phyloP scores from a whole-genome alignment of 1,140 invertebrate species.

The Procambarus virginalis region DNA sequence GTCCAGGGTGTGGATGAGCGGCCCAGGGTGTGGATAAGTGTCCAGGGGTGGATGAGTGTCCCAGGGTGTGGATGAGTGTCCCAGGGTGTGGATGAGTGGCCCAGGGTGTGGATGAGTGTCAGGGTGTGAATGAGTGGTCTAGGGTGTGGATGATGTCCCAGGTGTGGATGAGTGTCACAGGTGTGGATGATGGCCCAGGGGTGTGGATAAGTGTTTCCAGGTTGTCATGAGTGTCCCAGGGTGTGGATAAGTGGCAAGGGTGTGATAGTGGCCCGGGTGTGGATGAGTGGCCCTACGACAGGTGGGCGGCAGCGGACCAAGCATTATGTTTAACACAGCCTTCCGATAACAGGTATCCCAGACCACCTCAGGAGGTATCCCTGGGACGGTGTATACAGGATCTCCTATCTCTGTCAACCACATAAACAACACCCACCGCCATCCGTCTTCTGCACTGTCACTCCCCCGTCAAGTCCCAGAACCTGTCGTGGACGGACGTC shows the following conservation, averaged over 20 bases:
- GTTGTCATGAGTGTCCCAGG: neutral
- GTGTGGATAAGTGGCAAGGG: neutral
- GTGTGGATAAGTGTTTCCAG: neutral
- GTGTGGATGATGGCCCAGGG: too few relatives aligned
- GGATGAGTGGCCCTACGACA: neutral
- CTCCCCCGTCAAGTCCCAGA: neutral
- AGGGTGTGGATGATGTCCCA: neutral
- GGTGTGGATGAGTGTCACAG: neutral
- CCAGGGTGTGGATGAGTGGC: too few relatives aligned
- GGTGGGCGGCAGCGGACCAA: neutral
- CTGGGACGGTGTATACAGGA: neutral
- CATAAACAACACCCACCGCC: neutral
- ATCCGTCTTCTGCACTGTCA: neutral
- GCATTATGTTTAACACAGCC: neutral
- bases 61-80: too few relatives aligned
- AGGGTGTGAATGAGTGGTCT: too few relatives aligned
- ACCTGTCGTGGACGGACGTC: too few relatives aligned
- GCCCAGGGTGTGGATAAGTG: too few relatives aligned
- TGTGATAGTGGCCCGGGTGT: too few relatives aligned
- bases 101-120: neutral
- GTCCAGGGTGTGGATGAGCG: too few relatives aligned
- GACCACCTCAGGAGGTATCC: neutral
- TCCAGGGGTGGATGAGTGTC: too few relatives aligned
- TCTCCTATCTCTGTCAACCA: neutral
- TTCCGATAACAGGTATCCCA: neutral